phyloP scores from a whole-genome alignment of 2,888 invertebrate genomes.

The Timema podura region DNA sequence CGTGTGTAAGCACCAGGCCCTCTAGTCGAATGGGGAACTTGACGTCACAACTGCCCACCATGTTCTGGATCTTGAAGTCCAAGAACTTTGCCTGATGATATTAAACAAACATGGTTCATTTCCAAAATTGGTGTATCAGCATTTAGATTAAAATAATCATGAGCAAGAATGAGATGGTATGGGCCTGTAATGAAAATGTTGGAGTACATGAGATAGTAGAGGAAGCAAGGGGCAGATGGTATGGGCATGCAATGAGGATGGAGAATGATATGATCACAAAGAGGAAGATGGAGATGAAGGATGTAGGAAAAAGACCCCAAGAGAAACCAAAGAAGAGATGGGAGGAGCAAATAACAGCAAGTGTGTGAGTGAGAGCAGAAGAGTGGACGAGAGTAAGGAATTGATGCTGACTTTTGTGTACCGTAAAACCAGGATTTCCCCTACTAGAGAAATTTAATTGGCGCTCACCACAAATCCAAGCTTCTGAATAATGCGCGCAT shows the following conservation, averaged over 20 bases:
- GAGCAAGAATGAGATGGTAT: too few relatives aligned
- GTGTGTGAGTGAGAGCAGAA: too few relatives aligned
- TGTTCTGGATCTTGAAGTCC: conserved; percentile 75
- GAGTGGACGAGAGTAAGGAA: neutral
- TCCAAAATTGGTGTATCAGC: conserved; percentile 20
- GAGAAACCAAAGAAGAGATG: too few relatives aligned
- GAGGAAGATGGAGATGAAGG: neutral
- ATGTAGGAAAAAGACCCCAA: too few relatives aligned
- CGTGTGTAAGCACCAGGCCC: conserved; percentile 66
- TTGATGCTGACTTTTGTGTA: neutral
- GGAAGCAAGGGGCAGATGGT: too few relatives aligned
- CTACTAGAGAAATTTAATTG: conserved; percentile 26
- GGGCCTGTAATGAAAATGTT: too few relatives aligned
- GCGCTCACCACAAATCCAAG: conserved; percentile 63
- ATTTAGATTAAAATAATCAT: too few relatives aligned
- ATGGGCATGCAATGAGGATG: neutral
- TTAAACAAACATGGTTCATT: conserved; percentile 27
- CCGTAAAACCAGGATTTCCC: neutral
- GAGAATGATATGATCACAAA: neutral
- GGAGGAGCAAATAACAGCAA: too few relatives aligned
- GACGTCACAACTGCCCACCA: conserved; percentile 70
- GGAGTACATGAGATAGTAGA: too few relatives aligned
- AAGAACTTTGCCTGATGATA: conserved; percentile 57
- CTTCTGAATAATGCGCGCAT: conserved; percentile 77
- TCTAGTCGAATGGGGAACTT: conserved; percentile 70